Evolutionary conservation across 2,797 vertebrate genomes (phyloP), one percentile per base, ranked within the genome.

Genomic region (Catharus ustulatus): DNA sequence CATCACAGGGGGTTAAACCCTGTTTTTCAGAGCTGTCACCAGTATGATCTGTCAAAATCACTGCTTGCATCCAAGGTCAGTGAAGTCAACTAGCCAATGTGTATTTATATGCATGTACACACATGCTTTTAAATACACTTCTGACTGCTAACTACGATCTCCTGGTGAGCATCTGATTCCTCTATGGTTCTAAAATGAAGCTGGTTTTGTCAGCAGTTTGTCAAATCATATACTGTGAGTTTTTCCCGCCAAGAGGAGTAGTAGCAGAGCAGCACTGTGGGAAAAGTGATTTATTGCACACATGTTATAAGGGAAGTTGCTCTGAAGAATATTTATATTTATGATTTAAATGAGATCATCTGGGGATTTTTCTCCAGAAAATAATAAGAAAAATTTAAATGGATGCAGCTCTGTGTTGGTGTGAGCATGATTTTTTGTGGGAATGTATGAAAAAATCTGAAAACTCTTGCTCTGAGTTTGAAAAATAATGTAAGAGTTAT

Each of bases 401-500:
- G 23, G 42, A 24, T 79, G 15, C 11, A 84, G 38, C 46, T 81
- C 77, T 79, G 10, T 40, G 32, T 52, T 81, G 12, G 15, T 84
- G 27, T 59, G 38, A 81, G 38, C 11, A 67, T 59, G 59, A 36
- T 21, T 51, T 83, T 93, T 87, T 89, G 76, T 82, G 38, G 66
- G 52, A 86, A 73, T 27, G 6, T 78, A 36, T 62, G 9, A 76
- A 68, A 85, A 68, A 71, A 45, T 0, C 9, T 24, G 22, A 11
- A 36, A 72, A 66, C 21, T 58, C 11, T 73, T 69, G 20, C 14
- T 77, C 61, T 85, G 51, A 71, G 79, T 66, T 71, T 88, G 71
- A 91, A 86, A 92, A 91, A 79, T 46, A 89, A 66, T 83, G n/a
- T 62, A 30, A 76, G 69, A 66, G 36, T 73, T 95, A 79, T 95